These are phyloP conservation scores for Yponomeuta sedellus DNA, from an alignment of 2,888 invertebrate species.

Conservation along the genomic window DNA sequence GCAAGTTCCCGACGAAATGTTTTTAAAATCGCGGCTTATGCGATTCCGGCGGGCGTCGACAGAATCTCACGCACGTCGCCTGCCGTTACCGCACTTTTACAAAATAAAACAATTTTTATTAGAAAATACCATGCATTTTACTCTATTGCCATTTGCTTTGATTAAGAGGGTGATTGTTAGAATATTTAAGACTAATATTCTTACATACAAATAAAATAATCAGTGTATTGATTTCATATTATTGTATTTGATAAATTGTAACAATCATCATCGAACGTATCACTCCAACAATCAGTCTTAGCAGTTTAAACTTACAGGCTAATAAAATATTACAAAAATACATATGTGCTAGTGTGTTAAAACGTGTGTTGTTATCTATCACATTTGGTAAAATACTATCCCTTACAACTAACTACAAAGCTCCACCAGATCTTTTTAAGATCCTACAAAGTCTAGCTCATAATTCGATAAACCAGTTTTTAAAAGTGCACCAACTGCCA, in stretches of 20 bases:
- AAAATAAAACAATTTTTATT: conserved; percentile 55
- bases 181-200: too few species aligned
- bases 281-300: neutral
- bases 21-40: neutral
- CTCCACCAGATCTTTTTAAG: neutral
- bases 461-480: neutral
- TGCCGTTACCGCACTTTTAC: conserved; percentile 34
- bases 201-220: neutral
- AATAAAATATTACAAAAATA: conserved; percentile 2
- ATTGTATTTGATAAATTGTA: neutral
- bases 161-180: too few species aligned
- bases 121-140: conserved; percentile 23
- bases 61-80: conserved; percentile 16
- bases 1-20: neutral
- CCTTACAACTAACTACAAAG: neutral
- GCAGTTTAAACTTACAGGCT: neutral
- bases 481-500: neutral
- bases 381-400: neutral
- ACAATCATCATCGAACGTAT: neutral
- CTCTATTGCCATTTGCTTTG: neutral
- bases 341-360: neutral
- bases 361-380: neutral
- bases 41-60: conserved; percentile 8
- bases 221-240: neutral
- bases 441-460: neutral